Evolutionary conservation across 2,113 vertebrate genomes (phyloP).

Genomic region (Stercorarius parasiticus): DNA sequence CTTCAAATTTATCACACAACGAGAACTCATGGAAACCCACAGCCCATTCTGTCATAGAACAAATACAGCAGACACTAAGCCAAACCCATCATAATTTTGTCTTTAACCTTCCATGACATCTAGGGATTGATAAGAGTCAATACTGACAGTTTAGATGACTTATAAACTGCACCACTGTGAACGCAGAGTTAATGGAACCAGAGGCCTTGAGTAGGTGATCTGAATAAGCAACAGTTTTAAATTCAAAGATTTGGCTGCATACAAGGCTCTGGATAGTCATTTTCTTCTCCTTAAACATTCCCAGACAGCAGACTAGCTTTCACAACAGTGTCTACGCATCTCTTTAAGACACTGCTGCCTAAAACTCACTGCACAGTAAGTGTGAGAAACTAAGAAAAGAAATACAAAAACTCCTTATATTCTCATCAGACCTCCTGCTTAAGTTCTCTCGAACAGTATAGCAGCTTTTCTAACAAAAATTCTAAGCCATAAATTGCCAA

Average conservation of each 20-base stretch:
- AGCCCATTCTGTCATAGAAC: not conserved
- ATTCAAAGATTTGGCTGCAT: not conserved
- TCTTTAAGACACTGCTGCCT: not conserved
- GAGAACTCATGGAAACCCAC: not conserved
- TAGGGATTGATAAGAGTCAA: not conserved
- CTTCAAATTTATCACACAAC: fast-evolving
- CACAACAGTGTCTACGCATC: not conserved
- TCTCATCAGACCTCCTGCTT: not conserved
- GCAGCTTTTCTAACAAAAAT: not conserved
- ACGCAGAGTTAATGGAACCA: not conserved
- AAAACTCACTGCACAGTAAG: not conserved
- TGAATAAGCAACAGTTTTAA: not conserved
- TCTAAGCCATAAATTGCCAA: not conserved
- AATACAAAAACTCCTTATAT: not conserved
- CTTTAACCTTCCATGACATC: not conserved
- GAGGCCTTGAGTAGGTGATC: not conserved
- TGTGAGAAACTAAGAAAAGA: not conserved
- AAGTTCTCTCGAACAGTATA: not conserved
- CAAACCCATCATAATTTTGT: not conserved
- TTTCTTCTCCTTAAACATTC: not conserved
- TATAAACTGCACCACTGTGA: not conserved
- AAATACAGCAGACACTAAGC: not conserved
- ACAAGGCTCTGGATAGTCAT: not conserved
- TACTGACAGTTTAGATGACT: not conserved
- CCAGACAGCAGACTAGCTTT: not conserved